These are phyloP conservation scores for Melanocharis versteri DNA, from an alignment of 2,113 vertebrate species.

Conservation along the genomic window DNA sequence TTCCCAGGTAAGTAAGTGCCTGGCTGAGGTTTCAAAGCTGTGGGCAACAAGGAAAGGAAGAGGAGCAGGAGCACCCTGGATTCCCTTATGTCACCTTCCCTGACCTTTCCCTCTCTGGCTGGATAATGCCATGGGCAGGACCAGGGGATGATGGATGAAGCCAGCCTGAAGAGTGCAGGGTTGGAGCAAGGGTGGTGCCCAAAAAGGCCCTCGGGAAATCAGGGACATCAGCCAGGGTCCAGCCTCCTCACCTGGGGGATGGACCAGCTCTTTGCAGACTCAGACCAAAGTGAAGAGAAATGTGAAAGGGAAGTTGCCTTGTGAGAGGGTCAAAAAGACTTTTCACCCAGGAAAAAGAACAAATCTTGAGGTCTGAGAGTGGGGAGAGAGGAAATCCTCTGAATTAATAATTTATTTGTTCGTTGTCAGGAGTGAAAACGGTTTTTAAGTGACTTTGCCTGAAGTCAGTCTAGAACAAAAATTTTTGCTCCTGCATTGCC, in stretches of 20 bases:
- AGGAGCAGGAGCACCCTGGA: rapidly evolving
- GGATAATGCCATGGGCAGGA: background rate
- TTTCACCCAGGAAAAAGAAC: background rate
- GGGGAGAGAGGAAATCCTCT: background rate
- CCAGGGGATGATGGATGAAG: too few species aligned
- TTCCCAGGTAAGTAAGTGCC: background rate
- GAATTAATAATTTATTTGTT: background rate
- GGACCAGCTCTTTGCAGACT: background rate
- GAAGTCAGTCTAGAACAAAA: background rate
- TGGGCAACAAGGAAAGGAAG: background rate
- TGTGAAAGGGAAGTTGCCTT: background rate
- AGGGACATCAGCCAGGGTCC: too few species aligned
- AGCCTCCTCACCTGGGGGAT: background rate
- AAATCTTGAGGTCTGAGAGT: background rate
- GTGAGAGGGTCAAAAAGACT: background rate
- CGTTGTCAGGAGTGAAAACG: background rate
- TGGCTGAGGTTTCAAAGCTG: background rate
- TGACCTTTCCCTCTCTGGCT: background rate
- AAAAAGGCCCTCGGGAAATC: background rate
- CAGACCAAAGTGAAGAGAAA: background rate
- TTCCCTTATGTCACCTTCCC: background rate
- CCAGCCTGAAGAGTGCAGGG: background rate
- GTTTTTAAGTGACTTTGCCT: background rate
- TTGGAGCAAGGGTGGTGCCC: too few species aligned
- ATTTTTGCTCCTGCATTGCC: background rate